Base-by-base conservation (phyloP, 2,797 vertebrate species). In the Momotus momota region DNA sequence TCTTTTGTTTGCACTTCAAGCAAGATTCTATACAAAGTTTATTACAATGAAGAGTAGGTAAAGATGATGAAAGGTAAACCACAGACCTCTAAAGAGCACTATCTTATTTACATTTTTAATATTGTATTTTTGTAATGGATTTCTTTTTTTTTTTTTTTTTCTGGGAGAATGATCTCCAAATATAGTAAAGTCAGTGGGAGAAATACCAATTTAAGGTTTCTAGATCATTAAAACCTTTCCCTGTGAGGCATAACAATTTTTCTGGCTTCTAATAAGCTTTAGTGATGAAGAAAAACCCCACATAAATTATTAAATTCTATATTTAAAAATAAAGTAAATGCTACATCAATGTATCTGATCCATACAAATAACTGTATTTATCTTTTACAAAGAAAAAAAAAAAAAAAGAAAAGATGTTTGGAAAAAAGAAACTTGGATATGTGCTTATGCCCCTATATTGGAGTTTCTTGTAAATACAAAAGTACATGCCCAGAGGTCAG, bases 81-180 rank as follows among this genome's bases (percentile, higher is more conserved):
- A 51, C 15, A 86, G n/a, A 83, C 12, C 3, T 69, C 12, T 51
- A 45, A 15, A 41, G 48, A 62, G 49, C 25, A 23, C 2, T 46
- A 3, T 14, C 22, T 89, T 38, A 58, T 81, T 77, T 54, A 20
- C 4, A 26, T 60, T 74, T 21, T 62, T 41, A 51, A 14, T 43
- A 57, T 17, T 58, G 10, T 17, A 7, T 0, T 40, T 46, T 38
- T 83, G 8, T n/a, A 45, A 58, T 67, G 5, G 72, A 48, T 64
- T 71, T n/a, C 0, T 45, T 26, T 62, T 1, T 10, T 5, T 21
- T 2, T 20, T 52, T 21, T 45, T 45, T 62, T 21, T 40, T 14
- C 17, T 81, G 9, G 14, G 54, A 61, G 19, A 61, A 72, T 16
- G 3, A 14, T 29, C 12, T 90, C 73, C 17, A 40, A 33, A 54